These are phyloP conservation scores for Muschampia plurimacula DNA, from an alignment of 2,888 invertebrate genomes.

Conservation along the genomic window DNA sequence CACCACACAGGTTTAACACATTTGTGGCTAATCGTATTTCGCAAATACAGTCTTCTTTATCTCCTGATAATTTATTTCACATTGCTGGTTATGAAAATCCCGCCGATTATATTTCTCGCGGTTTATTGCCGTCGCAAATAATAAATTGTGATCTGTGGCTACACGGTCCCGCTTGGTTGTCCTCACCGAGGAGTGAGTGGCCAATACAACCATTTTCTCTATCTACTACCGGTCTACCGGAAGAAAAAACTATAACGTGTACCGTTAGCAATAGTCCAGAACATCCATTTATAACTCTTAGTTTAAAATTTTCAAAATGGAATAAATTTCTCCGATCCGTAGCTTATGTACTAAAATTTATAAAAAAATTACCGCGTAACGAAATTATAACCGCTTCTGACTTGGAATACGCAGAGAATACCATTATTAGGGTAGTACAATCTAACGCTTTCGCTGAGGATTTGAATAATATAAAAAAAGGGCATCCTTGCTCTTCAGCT, in stretches of 20 bases:
- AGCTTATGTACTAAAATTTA: conserved; percentile 37
- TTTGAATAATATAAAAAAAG: not conserved
- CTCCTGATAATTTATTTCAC: conserved; percentile 21
- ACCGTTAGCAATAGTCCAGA: not conserved
- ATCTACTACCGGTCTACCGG: not conserved
- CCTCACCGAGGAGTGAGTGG: conserved; percentile 10
- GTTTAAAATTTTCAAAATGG: conserved; percentile 33
- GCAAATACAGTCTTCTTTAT: conserved; percentile 33
- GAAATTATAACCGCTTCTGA: conserved; percentile 21
- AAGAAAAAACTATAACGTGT: not conserved
- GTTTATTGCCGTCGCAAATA: conserved; percentile 33
- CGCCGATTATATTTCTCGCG: conserved; percentile 38
- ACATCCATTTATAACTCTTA: not conserved
- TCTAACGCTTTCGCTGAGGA: not conserved
- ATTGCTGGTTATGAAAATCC: conserved; percentile 34
- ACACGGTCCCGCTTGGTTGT: conserved; percentile 12
- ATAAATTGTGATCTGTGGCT: conserved; percentile 30
- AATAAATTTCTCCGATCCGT: conserved; percentile 22
- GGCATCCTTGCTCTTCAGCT: not conserved
- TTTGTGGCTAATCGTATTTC: conserved; percentile 41
- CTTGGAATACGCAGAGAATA: conserved; percentile 21
- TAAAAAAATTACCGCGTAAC: conserved; percentile 23
- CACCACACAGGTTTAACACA: conserved; percentile 38
- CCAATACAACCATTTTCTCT: conserved; percentile 2
- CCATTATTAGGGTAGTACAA: conserved; percentile 13